A percentile compares a stretch with the other conserved stretches of the same genome.
Conservation (phyloP, 2,113 vertebrate genomes). For the Saimiri boliviensis region DNA sequence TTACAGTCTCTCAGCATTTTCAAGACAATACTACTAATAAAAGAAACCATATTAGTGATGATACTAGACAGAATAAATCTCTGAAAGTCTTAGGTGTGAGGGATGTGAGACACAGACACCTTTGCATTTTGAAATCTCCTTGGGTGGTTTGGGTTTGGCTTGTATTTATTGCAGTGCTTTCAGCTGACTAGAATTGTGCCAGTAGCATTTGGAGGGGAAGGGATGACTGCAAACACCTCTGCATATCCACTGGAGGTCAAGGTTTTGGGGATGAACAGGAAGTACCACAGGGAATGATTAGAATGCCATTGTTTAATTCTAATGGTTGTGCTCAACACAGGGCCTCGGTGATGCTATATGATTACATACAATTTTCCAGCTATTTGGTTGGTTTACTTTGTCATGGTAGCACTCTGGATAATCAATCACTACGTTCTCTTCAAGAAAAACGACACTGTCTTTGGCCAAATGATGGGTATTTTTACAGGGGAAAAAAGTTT, state of each 20-base stretch:
- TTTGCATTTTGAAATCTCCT: not conserved
- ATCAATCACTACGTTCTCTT: slow-evolving; percentile 65
- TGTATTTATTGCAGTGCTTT: not conserved
- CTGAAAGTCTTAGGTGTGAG: not conserved
- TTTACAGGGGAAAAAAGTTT: slow-evolving; percentile 30
- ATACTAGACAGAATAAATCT: not conserved
- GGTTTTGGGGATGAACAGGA: not conserved
- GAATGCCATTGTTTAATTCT: slow-evolving; percentile 23
- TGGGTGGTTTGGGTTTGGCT: not conserved
- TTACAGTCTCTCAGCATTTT: not conserved
- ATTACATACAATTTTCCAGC: slow-evolving; percentile 65
- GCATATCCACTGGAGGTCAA: not conserved
- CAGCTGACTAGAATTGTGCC: not conserved
- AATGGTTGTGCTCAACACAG: slow-evolving; percentile 3
- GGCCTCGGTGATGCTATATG: slow-evolving; percentile 12
- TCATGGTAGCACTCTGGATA: slow-evolving; percentile 30
- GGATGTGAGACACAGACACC: not conserved
- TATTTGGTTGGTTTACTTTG: slow-evolving; percentile 65
- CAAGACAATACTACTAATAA: not conserved
- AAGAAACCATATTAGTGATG: not conserved
- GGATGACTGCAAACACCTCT: not conserved
- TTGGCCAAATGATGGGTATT: slow-evolving; percentile 65
- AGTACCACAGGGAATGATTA: not conserved
- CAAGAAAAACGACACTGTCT: slow-evolving; percentile 60
- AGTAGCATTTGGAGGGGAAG: not conserved